These are phyloP conservation scores for Dolichotis patagonum DNA, from an alignment of 2,113 vertebrate genomes.

Conservation along the genomic window DNA sequence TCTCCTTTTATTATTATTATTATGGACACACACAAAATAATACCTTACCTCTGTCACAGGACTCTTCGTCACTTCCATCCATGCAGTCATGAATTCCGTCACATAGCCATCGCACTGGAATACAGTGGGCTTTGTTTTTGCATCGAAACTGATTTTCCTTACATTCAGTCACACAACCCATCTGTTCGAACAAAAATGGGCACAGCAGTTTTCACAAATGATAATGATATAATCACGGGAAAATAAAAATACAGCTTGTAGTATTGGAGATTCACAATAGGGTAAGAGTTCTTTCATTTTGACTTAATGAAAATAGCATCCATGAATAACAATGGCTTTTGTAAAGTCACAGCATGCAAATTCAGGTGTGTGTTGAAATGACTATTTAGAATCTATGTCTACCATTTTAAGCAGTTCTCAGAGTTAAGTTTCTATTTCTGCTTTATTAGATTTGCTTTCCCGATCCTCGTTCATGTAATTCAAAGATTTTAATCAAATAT, in stretches of 20 bases:
- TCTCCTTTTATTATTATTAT: background rate
- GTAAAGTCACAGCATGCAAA: background rate
- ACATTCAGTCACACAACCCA: constrained; percentile 95
- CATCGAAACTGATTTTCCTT: constrained; percentile 96
- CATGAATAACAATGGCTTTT: background rate
- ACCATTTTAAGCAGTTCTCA: background rate
- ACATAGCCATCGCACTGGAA: constrained; percentile 96
- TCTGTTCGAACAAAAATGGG: constrained; percentile 84
- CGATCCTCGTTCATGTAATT: background rate
- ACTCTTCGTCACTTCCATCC: constrained; percentile 97
- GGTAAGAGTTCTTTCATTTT: background rate
- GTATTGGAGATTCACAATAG: background rate
- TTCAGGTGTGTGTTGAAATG: background rate
- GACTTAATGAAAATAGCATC: constrained; percentile 3
- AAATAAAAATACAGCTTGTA: background rate
- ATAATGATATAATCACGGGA: background rate
- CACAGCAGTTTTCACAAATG: background rate
- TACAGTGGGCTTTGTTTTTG: constrained; percentile 95
- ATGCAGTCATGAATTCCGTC: constrained; percentile 96
- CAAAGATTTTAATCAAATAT: constrained; percentile 50
- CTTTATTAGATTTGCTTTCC: constrained; percentile 27
- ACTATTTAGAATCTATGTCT: background rate
- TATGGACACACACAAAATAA: background rate
- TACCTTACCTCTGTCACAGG: constrained; percentile 89
- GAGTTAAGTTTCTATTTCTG: background rate